Evolutionary conservation across 2,113 vertebrate genomes (phyloP), one percentile per base, ranked within the genome.

Genomic region (Romanogobio albipinnatus): DNA sequence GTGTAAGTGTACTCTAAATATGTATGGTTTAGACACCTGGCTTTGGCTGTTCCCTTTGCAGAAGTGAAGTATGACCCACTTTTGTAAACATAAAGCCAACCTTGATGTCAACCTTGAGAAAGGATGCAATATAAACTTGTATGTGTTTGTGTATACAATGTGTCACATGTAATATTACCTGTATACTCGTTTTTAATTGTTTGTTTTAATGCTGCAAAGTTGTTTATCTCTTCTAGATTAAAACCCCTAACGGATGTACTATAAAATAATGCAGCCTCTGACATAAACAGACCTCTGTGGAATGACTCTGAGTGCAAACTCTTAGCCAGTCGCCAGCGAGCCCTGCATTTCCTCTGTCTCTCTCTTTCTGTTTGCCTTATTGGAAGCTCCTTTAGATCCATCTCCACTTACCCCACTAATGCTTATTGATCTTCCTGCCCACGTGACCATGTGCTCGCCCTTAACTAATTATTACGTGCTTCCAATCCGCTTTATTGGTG

Each of bases 391-490:
- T 87, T 84, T 29, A 81, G 84, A 89, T 90, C 61, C 58, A 82
- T 83, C 87, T 64, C 86, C 87, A 86, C 91, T 90, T 91, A 89
- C 84, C 79, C 36, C 84, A 85, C 91, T 94, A 94, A 95, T 95
- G 92, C 86, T 84, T 94, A 95, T 95, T 89, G 93, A 95, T 94
- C 88, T 71, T 45, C 74, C 29, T 73, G 88, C 88, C 91, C 88
- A 92, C 39, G 17, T 49, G 58, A 59, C 83, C 33, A 1, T 77
- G 78, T 77, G 91, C 61, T 74, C 86, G 84, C 91, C 89, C 87
- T 92, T 89, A 92, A 91, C 92, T 93, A 93, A 94, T 94, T 94
- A 93, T 94, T 91, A 94, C 91, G 93, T 92, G 93, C 93, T 93
- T 91, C 91, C 87, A 88, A 88, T 89, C 91, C 90, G 83, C 89